Conservation (phyloP, 2,113 vertebrate genomes). For the Gobio gobio region DNA sequence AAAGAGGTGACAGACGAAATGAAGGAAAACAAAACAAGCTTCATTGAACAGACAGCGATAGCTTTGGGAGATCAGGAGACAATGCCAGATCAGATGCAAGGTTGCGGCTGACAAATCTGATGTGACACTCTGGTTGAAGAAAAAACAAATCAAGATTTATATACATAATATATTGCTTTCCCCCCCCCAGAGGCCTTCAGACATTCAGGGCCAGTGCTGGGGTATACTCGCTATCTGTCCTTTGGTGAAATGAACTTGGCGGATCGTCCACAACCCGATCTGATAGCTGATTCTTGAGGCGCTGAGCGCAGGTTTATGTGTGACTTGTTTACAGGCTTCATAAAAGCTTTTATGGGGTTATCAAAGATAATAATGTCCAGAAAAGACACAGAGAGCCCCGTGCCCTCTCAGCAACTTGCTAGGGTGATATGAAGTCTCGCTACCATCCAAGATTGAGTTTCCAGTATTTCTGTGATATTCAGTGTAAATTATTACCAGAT, state of each 20-base stretch:
- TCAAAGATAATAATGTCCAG: slow-evolving; percentile 47
- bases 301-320: slow-evolving; percentile 41
- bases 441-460: slow-evolving; percentile 18
- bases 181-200: background rate
- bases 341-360: slow-evolving; percentile 48
- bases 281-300: slow-evolving; percentile 40
- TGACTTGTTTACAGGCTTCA: slow-evolving; percentile 48
- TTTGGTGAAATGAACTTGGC: slow-evolving; percentile 27
- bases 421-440: slow-evolving; percentile 18
- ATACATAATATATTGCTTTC: slow-evolving; percentile 43
- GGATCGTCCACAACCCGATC: background rate
- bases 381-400: slow-evolving; percentile 44
- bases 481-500: background rate
- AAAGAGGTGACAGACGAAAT: slow-evolving; percentile 26
- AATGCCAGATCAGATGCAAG: slow-evolving; percentile 12
- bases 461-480: background rate
- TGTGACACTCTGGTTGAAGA: background rate
- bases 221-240: slow-evolving; percentile 7
- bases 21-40: slow-evolving; percentile 24
- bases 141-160: slow-evolving; percentile 35
- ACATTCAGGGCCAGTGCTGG: slow-evolving; percentile 11
- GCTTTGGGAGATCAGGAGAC: slow-evolving; percentile 10
- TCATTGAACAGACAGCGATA: slow-evolving; percentile 6
- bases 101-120: slow-evolving; percentile 31
- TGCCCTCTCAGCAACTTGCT: slow-evolving; percentile 43